Base-by-base conservation (phyloP, 2,797 vertebrate genomes). In the Psittacula derbiana region DNA sequence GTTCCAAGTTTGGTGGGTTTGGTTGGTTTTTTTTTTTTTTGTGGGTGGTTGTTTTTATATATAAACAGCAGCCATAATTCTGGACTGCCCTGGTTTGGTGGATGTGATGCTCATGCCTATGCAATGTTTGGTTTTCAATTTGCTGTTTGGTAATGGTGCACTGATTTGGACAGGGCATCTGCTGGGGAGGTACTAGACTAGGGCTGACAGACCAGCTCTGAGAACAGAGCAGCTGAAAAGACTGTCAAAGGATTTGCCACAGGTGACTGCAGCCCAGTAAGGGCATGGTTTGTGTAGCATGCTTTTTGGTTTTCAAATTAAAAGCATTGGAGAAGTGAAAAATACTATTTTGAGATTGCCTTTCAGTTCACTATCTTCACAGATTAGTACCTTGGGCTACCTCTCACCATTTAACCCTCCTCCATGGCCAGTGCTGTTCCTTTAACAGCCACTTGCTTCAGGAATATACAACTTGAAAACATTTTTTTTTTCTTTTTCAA, bases 261-360 rank as follows among this genome's bases (percentile, higher is more conserved):
- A 75, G 74, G 69, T 2, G 3, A 57, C 49, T 66, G 74, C 58
- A 93, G 64, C 80, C 36, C 23, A 46, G 43, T 0, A 0, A 74
- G 12, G 13, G 44, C 67, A 72, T 1, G 1, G 31, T 55, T 15
- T 89, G 78, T 80, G 64, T 18, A 58, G 47, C 5, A 0, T 41
- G 71, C 38, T 58, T 81, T 95, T 72, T 80, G 16, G 5, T 64
- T 95, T 91, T 90, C 47, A 75, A 67, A 76, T 90, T 84, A 95
- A 95, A 90, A 31, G 28, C 36, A 52, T 3, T 46, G 28, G 21
- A 69, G 41, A 76, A 57, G 5, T 40, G 12, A 58, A 62, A 93
- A 91, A 31, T 36, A 49, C 8, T 85, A 25, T 76, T 92, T 81
- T 7, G 14, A 91, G 47, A 58, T 13, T 84, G 64, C 23, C 73